Base-by-base conservation (phyloP, 2,113 vertebrate species). In the Sterna hirundo region DNA sequence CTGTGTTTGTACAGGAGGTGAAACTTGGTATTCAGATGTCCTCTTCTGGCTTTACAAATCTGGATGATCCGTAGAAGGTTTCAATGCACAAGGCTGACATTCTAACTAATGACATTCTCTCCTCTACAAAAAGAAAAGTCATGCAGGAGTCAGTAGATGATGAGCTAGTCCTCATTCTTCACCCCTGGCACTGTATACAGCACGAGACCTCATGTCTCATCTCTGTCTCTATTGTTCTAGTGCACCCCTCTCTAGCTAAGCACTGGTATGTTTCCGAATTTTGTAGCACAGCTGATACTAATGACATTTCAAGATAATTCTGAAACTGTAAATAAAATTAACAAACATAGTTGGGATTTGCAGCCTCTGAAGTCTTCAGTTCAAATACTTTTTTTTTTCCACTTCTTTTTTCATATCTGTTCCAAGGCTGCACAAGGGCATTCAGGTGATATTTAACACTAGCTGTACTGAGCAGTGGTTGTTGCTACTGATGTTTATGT, bases 321-420 rank as follows among this genome's bases (percentile, higher is more conserved):
- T 76, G 42, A 88, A 93, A 90, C 36, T 46, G 38, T 69, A 92
- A 94, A 91, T 64, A 84, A 85, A 95, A 66, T 77, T 29, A 86
- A 49, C 26, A 75, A 87, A 68, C 11, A 32, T 34, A 17, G 15
- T 7, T 80, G 58, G 8, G 30, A 62, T 86, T 94, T 94, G 10
- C 25, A 88, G 55, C 38, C 20, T 75, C 60, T 88, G 64, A 80
- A 88, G 26, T 15, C 32, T 92, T 90, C 34, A 57, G 22, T 49
- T 88, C 23, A 72, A 92, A 70, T 36, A 23, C 30, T 20, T 86
- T 52, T 64, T 77, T 58, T 68, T 81, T 88, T 22, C 75, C 60
- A 40, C 4, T 88, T 85, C 32, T 26, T 72, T 92, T 88, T 88
- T 57, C 14, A 49, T 34, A 49, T 69, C 16, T 3, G 1, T 91